phyloP scores from a whole-genome alignment of 1,140 invertebrate species.

The Nasonia longicornis region DNA sequence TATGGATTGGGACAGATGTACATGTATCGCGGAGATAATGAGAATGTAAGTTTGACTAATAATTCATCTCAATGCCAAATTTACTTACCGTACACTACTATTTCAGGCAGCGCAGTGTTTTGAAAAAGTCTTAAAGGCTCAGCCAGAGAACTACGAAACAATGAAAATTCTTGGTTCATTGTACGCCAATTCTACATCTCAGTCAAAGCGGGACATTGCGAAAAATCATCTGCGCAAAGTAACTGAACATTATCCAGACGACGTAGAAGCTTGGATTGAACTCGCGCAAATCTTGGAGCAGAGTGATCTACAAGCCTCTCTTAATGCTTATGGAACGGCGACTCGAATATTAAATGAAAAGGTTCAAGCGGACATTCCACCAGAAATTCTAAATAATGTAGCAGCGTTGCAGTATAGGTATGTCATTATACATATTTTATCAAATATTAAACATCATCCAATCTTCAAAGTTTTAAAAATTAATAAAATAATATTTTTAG shows the following conservation, averaged over 20 bases:
- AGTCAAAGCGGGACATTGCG: slow-evolving; percentile 92
- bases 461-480: background rate
- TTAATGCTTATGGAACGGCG: slow-evolving; percentile 94
- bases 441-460: slow-evolving; percentile 4
- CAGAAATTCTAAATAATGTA: slow-evolving; percentile 98
- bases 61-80: slow-evolving; percentile 30
- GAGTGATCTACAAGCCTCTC: slow-evolving; percentile 86
- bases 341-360: slow-evolving; percentile 94
- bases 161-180: slow-evolving; percentile 99
- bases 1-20: slow-evolving; percentile 99
- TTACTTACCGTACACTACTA: slow-evolving; percentile 44
- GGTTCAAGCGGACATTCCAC: slow-evolving; percentile 93
- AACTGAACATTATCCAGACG: slow-evolving; percentile 97
- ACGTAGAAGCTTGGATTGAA: slow-evolving; percentile 99
- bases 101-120: slow-evolving; percentile 95
- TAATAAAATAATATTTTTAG: slow-evolving; percentile 62
- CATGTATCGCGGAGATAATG: slow-evolving; percentile 95
- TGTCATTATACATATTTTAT: background rate
- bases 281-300: slow-evolving; percentile 98
- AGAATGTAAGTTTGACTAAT: slow-evolving; percentile 83
- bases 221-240: slow-evolving; percentile 92
- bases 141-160: slow-evolving; percentile 98
- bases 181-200: slow-evolving; percentile 92
- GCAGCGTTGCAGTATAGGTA: slow-evolving; percentile 91
- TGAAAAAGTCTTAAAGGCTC: slow-evolving; percentile 97